Percentiles rank a stretch among this genome's conserved stretches.
Conservation (phyloP, 2,797 vertebrate genomes). For the Acestrorhynchus altus region DNA sequence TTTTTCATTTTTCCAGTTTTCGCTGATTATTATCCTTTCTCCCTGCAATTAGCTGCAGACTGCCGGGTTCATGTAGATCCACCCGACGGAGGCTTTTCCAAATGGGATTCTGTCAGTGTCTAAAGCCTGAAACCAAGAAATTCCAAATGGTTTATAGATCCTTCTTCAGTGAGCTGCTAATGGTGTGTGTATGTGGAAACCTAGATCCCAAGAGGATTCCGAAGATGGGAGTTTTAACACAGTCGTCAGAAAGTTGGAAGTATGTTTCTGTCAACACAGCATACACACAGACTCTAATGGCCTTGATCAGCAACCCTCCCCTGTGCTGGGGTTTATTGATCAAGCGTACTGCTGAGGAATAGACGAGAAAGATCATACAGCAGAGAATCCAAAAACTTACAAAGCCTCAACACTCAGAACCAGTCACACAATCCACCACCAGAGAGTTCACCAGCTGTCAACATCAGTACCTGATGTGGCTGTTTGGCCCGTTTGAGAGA, state of each 20-base stretch:
- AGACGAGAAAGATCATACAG: not conserved
- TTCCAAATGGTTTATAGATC: not conserved
- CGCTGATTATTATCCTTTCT: not conserved
- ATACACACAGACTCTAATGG: not conserved
- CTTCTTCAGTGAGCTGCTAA: not conserved
- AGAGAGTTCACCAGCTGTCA: no score
- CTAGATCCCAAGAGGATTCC: not conserved
- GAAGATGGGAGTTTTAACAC: not conserved
- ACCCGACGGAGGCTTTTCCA: not conserved
- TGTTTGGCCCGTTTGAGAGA: not conserved
- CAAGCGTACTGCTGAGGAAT: not conserved
- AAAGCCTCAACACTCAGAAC: not conserved
- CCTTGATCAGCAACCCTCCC: not conserved
- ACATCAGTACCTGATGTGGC: not conserved
- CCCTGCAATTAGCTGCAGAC: not conserved
- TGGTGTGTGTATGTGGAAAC: not conserved
- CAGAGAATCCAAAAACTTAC: not conserved
- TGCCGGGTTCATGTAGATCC: not conserved
- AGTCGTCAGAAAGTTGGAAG: not conserved
- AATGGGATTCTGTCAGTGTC: not conserved
- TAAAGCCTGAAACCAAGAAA: not conserved
- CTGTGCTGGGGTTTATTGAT: not conserved
- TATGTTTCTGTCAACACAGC: slow-evolving; percentile 12
- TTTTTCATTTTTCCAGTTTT: no score
- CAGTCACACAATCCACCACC: not conserved